Evolutionary conservation across 2,113 vertebrate genomes (phyloP).

Genomic region (Rhabdomys dilectus): DNA sequence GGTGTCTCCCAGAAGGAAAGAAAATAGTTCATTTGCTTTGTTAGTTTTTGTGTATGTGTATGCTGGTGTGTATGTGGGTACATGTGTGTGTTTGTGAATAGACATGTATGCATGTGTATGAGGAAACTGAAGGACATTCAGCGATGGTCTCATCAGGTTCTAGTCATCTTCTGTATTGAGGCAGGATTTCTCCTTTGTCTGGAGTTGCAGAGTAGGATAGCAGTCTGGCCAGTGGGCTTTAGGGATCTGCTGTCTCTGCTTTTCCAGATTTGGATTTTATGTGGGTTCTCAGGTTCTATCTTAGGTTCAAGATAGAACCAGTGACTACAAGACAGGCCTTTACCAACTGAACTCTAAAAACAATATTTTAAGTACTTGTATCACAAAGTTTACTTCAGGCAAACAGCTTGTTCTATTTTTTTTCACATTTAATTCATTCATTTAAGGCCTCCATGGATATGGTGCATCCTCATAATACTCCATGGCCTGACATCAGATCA

Average conservation of each 20-base stretch:
- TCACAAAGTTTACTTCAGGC: neutral
- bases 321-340: neutral
- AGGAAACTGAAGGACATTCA: neutral
- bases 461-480: neutral
- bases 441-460: neutral
- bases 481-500: neutral
- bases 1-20: neutral
- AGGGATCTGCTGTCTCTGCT: neutral
- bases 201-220: neutral
- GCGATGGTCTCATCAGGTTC: too few species aligned
- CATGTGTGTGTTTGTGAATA: neutral
- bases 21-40: neutral
- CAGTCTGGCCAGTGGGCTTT: neutral
- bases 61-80: neutral
- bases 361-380: neutral
- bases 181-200: neutral
- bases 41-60: neutral
- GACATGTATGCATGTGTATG: too few species aligned
- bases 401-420: neutral
- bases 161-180: neutral
- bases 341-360: too few species aligned
- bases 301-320: neutral
- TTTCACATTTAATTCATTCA: constrained; percentile 4
- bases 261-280: neutral
- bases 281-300: neutral